phyloP scores from a whole-genome alignment of 1,140 invertebrate species.

The Pogonognathellus flavescens region DNA sequence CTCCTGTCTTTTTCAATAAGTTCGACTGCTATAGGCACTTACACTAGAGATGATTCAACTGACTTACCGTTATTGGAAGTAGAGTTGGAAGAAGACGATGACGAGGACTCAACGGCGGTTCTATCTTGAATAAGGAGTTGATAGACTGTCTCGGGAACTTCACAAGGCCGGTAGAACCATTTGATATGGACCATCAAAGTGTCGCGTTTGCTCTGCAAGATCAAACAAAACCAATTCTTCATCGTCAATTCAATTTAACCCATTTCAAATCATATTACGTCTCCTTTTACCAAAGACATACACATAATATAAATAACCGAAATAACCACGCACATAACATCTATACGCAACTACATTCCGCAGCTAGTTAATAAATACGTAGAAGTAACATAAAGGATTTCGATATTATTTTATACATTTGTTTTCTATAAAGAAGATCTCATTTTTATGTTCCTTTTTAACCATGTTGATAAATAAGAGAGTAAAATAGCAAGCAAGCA shows the following conservation, averaged over 20 bases:
- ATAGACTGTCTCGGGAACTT: conserved; percentile 73
- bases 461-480: no score
- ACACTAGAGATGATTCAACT: conserved; percentile 12
- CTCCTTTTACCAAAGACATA: not conserved
- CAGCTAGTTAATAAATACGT: no score
- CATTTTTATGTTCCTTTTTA: no score
- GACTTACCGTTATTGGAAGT: conserved; percentile 65
- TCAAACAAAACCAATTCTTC: conserved; percentile 45
- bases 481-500: not conserved
- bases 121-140: conserved; percentile 73
- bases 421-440: no score
- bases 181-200: conserved; percentile 73
- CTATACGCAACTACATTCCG: not conserved
- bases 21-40: not conserved
- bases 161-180: conserved; percentile 73
- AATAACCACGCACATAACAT: not conserved
- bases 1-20: conserved; percentile 40
- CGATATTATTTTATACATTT: no score
- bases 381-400: not conserved
- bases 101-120: conserved; percentile 63
- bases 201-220: conserved; percentile 72
- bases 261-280: not conserved
- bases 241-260: conserved; percentile 22
- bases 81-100: conserved; percentile 25
- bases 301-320: not conserved